phyloP scores from a whole-genome alignment of 2,113 vertebrate genomes.

The Plecotus auritus region DNA sequence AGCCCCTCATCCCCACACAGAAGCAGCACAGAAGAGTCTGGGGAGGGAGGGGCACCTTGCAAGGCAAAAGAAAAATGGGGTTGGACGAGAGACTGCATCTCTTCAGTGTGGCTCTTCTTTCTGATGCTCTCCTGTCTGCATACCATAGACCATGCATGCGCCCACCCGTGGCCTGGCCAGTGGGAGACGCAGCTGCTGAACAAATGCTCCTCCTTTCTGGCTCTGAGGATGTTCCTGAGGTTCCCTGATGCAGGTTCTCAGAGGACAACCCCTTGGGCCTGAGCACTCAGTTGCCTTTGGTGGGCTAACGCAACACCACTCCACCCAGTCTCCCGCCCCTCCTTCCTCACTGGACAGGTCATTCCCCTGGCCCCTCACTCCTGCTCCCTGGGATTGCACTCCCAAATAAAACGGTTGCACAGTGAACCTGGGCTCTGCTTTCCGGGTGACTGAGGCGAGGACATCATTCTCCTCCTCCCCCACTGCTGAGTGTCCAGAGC shows the following conservation, averaged over 20 bases:
- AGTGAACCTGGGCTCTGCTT: not conserved
- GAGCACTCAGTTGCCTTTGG: not conserved
- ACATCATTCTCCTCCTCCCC: not conserved
- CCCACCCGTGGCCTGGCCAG: not conserved
- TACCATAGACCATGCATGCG: too few species aligned
- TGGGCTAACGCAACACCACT: not conserved
- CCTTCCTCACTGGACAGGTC: not conserved
- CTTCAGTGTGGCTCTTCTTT: not conserved
- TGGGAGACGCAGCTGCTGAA: not conserved
- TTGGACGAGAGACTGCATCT: not conserved
- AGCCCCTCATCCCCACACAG: not conserved
- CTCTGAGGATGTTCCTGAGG: not conserved
- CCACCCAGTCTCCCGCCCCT: not conserved
- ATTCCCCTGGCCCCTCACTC: not conserved
- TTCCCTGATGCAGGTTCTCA: not conserved
- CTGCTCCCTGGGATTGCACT: not conserved
- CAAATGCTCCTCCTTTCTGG: not conserved
- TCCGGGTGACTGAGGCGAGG: not conserved
- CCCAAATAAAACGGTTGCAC: not conserved
- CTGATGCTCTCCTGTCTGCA: not conserved
- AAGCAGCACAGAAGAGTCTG: not conserved
- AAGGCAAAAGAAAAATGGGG: not conserved
- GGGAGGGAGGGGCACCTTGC: fast-evolving
- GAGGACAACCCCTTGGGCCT: not conserved
- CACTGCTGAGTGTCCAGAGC: not conserved